Evolutionary conservation across 2,797 vertebrate genomes (phyloP).

Genomic region (Typhlichthys subterraneus): DNA sequence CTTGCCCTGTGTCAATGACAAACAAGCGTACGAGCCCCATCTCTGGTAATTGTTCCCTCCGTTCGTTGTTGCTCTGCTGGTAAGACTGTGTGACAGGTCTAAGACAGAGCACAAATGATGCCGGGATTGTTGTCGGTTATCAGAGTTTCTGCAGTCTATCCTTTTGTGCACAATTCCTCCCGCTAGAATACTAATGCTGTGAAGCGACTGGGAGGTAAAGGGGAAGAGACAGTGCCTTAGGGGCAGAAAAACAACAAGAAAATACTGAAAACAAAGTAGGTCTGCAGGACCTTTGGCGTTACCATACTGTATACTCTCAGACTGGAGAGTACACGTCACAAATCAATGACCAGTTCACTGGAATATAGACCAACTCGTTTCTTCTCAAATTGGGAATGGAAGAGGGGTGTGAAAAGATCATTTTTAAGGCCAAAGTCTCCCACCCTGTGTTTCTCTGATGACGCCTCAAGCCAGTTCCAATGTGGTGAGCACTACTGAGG

Average conservation of each 20-base stretch:
- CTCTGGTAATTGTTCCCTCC: constrained; percentile 43
- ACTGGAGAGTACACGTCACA: constrained; percentile 2
- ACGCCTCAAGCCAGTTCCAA: too few species aligned
- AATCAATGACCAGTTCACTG: background rate
- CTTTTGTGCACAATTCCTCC: constrained; percentile 37
- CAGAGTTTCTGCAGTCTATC: constrained; percentile 36
- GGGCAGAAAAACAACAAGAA: background rate
- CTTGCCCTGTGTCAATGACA: constrained; percentile 47
- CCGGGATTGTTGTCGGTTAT: constrained; percentile 56
- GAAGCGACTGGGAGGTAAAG: too few species aligned
- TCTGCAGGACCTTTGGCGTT: constrained; percentile 5
- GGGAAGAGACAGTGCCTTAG: constrained; percentile 19
- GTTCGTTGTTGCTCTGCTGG: constrained; percentile 35
- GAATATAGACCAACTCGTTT: too few species aligned
- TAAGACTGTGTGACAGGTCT: constrained; percentile 51
- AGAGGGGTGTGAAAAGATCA: too few species aligned
- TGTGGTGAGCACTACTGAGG: too few species aligned
- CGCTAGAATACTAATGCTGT: constrained; percentile 35
- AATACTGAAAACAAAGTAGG: background rate
- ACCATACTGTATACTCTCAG: background rate
- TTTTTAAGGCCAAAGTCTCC: too few species aligned
- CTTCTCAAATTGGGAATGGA: too few species aligned
- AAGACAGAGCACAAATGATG: constrained; percentile 48
- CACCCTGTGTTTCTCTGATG: too few species aligned
- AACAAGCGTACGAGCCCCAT: constrained; percentile 42